Base-by-base conservation (phyloP, 2,113 vertebrate species). In the Etia nguti region DNA sequence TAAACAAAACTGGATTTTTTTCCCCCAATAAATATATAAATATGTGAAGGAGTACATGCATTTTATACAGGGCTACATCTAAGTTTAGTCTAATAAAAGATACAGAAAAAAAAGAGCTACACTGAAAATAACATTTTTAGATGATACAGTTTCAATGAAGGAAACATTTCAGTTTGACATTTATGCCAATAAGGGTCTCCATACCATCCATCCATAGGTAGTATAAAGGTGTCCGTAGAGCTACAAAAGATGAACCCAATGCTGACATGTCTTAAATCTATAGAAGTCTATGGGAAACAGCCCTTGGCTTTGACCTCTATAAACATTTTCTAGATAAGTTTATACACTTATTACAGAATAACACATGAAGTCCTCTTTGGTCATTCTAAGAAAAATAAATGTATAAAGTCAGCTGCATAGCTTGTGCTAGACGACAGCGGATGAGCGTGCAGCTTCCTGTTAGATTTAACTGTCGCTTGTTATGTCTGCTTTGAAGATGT, bases 151-250 rank as follows among this genome's bases (percentile, higher is more conserved):
- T 24, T 70, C 36, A 70, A 13, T 5, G 11, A 24, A 46, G 15
- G 68, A 26, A 29, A 10, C 22, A 26, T 26, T 73, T 46, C 43
- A 46, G 22, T 46, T 46, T 46, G 13, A 73, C 15, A 73, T 26
- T 0, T 18, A 10, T 29, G 5, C 4, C 22, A 46, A 16, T 26
- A 46, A 24, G 22, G 0, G 68, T 18, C 41, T 46, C 41, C 15
- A 0, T 46, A 43, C 0, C 41, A 48, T 48, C 22, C 68, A 26
- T 26, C 24, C 68, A 29, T 16, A 26, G 5, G 15, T 2, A 1
- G 22, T 7, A 11, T 18, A 29, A 73, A 3, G 22, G 24, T 73
- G 68, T 16, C 13, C 0, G 0, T 26, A 46, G 41, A 43, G 22
- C 68, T 26, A 16, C 10, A 75, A 29, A 46, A 46, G 24, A 7